Base-by-base conservation (phyloP, 2,888 invertebrate species). In the Cantharis lateralis region DNA sequence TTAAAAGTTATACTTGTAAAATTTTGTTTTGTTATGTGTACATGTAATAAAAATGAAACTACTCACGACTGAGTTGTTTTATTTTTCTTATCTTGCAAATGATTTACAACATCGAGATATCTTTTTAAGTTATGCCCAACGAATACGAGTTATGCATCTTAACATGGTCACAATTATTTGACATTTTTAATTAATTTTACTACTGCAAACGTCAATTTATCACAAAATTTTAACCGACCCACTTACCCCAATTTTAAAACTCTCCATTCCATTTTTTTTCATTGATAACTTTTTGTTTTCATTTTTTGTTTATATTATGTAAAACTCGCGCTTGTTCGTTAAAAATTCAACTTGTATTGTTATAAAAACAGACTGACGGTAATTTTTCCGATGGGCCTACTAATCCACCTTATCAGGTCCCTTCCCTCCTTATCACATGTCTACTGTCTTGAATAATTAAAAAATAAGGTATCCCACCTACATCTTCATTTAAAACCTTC, bases 41-140 rank as follows among this genome's bases (percentile, higher is more conserved):
- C 77, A 71, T 74, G 77, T 74, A 77, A 71, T 77, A 77, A 77
- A 73, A 74, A 68, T 68, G 68, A 62, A 74, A 48, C 77, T 71
- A 74, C 74, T 77, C 77, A 77, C 74, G 77, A 77, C 71, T 62
- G 70, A 73, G 74, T 62, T 74, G 73, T 62, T 64, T 77, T 66
- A 75, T 78, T 78, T 75, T 78, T 78, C 77, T 78, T 78, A 78
- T 78, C 77, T 78, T 63, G 18, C 62, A 72, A 71, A 78, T 78
- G 77, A 78, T 78, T 78, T 78, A 78, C 75, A 71, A 75, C 75
- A 74, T 28, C 70, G 70, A 74, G 64, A 75, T 78, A 78, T 78
- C 77, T 77, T 20, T 62, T 66, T 66, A 66, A 66, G 64, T 66
- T 66, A 20, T 74, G 32, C 62, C 71, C 68, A 68, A 77, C 61